A percentile compares a stretch with the other conserved stretches of the same genome.
These are phyloP conservation scores for Stenchaetothrips biformis DNA, from an alignment of 2,888 invertebrate species.

Conservation along the genomic window DNA sequence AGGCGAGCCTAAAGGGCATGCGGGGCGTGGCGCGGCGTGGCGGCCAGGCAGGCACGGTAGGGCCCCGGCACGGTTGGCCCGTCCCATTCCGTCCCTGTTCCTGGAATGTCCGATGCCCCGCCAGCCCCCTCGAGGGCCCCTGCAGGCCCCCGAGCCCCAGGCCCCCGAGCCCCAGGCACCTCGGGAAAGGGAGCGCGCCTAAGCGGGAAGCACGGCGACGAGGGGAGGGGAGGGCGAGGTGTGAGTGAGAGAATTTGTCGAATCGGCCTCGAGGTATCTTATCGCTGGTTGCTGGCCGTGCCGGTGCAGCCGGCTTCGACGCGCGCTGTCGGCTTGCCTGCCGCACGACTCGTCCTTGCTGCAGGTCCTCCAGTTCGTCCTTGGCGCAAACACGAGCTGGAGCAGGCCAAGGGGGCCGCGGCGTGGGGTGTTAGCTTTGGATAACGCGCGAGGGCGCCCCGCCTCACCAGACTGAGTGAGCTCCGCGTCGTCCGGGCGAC, in stretches of 20 bases:
- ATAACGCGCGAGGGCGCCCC: neutral
- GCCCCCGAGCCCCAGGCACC: neutral
- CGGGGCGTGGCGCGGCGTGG: neutral
- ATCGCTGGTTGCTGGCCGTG: neutral
- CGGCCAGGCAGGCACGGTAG: neutral
- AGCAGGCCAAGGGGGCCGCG: too few relatives aligned
- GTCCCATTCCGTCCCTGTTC: conserved; percentile 6
- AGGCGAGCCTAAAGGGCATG: neutral
- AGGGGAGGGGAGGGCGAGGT: neutral
- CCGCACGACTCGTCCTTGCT: neutral
- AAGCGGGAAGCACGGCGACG: neutral
- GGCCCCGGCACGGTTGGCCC: neutral
- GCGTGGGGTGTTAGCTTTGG: neutral
- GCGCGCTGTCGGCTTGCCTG: neutral
- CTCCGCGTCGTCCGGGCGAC: too few relatives aligned
- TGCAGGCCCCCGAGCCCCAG: neutral
- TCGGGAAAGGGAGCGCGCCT: neutral
- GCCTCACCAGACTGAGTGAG: neutral
- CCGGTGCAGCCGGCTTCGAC: too few relatives aligned
- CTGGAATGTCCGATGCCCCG: conserved; percentile 14
- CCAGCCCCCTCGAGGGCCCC: conserved; percentile 8
- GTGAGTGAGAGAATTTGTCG: neutral
- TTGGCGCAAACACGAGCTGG: too few relatives aligned
- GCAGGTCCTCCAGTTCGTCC: neutral
- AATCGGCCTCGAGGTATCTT: neutral